Percentiles rank a stretch among this genome's conserved stretches.
Evolutionary conservation across 2,797 vertebrate species (phyloP).

Genomic region (Labroides dimidiatus): DNA sequence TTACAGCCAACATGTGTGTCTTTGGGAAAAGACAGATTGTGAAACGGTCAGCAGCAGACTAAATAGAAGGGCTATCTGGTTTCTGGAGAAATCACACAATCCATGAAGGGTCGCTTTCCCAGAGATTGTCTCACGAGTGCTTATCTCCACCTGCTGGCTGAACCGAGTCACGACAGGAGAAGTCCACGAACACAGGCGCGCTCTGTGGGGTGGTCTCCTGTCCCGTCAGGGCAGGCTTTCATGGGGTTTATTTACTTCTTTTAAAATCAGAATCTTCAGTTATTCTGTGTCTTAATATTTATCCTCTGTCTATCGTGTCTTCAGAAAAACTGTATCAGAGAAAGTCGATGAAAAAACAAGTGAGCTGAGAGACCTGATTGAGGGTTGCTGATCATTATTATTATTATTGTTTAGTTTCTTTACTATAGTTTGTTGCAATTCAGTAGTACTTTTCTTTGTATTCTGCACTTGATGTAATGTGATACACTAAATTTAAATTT

Average conservation of each 20-base stretch:
- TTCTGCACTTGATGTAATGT: slow-evolving; percentile 78
- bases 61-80: slow-evolving; percentile 9
- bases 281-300: slow-evolving; percentile 82
- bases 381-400: slow-evolving; percentile 31
- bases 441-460: slow-evolving; percentile 60
- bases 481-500: slow-evolving; percentile 60
- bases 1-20: slow-evolving; percentile 29
- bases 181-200: slow-evolving; percentile 17
- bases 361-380: slow-evolving; percentile 27
- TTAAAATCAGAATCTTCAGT: slow-evolving; percentile 45
- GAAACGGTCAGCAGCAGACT: slow-evolving; percentile 7
- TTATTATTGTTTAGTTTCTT: slow-evolving; percentile 55
- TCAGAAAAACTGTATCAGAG: slow-evolving; percentile 58
- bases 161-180: slow-evolving; percentile 36
- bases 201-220: slow-evolving; percentile 5
- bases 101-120: slow-evolving; percentile 71
- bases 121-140: slow-evolving; percentile 65
- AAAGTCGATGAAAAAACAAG: slow-evolving; percentile 60
- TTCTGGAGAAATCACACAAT: slow-evolving; percentile 44
- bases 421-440: slow-evolving; percentile 61
- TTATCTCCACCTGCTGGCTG: slow-evolving; percentile 78
- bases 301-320: slow-evolving; percentile 71
- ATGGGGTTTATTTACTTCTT: slow-evolving; percentile 24
- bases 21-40: slow-evolving; percentile 7
- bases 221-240: slow-evolving; percentile 25